These are phyloP conservation scores for Stegophylla sp. DNA, from an alignment of 2,888 invertebrate species.

Conservation along the genomic window DNA sequence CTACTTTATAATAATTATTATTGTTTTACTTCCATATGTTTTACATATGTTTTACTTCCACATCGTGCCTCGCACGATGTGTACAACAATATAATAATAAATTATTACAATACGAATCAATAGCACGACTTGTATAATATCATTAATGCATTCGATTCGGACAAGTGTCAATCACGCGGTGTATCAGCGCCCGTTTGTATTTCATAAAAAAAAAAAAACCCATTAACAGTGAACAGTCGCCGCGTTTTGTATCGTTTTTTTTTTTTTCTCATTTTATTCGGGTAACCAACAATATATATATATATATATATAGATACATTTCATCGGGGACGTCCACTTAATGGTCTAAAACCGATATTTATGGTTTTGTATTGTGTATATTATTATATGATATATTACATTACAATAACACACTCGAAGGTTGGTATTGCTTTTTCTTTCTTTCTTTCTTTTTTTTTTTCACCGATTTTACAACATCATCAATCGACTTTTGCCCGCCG, in stretches of 20 bases:
- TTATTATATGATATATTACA: conserved; percentile 50
- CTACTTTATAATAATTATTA: background rate
- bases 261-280: conserved; percentile 26
- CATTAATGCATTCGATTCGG: conserved; percentile 51
- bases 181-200: background rate
- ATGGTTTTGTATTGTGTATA: conserved; percentile 50
- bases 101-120: background rate
- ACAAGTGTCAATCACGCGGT: conserved; percentile 51
- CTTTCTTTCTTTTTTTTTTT: background rate
- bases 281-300: conserved; percentile 36
- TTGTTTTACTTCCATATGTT: background rate
- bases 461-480: conserved; percentile 49
- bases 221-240: conserved; percentile 35
- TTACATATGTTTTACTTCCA: background rate
- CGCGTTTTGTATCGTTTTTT: conserved; percentile 16
- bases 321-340: conserved; percentile 48
- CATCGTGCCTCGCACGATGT: background rate
- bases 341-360: conserved; percentile 55
- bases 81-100: no score
- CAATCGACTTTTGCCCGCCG: conserved; percentile 47
- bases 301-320: no score
- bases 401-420: conserved; percentile 38
- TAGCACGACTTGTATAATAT: background rate
- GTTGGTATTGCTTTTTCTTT: conserved; percentile 39
- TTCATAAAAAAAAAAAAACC: conserved; percentile 56